Evolutionary conservation across 2,888 invertebrate species (phyloP), one percentile per base, ranked within the genome.

Genomic region (Lycophotia porphyrea): DNA sequence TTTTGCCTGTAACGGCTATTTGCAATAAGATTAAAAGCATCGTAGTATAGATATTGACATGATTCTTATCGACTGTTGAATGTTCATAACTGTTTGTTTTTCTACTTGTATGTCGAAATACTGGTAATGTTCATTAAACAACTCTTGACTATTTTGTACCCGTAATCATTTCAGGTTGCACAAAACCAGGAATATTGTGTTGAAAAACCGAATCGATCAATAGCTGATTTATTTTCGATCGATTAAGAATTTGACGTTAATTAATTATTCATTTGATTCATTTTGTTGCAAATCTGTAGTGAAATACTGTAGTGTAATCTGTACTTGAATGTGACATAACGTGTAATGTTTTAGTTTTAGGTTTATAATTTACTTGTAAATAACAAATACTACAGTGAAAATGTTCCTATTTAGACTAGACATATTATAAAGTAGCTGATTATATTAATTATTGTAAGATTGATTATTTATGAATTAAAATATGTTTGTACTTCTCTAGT

Each of bases 401-500:
- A 87, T 86, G 94, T 94, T 94, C 94, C 94, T 94, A 93, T 90
- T 87, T 84, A 89, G 79, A 69, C 84, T 81, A 79, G 67, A 84
- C 72, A 80, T 84, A 78, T 80, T 79, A 74, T 63, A 70, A 52
- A 36, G 27, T 69, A 76, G 18, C 34, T 69, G 75, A 83, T 82
- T 47, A 72, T 71, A 71, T 71, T 49, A 49, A 61, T 76, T 31
- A 64, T 81, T 85, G 44, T 92, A 93, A 93, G 91, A 90, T 91
- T 93, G 88, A 94, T 94, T 94, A 94, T 94, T 94, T 95, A 94
- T 93, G 80, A 1, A 88, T 83, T 60, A 76, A 63, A 82, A 85
- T 87, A 67, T 85, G 87, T 86, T 90, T 91, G 87, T 92, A 94
- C 92, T 95, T 94, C 93, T 92, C 95, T 95, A 95, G 95, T 95